A percentile compares a stretch with the other conserved stretches of the same genome.
Evolutionary conservation across 1,140 invertebrate species (phyloP).

Genomic region (Potamilus streckersoni): DNA sequence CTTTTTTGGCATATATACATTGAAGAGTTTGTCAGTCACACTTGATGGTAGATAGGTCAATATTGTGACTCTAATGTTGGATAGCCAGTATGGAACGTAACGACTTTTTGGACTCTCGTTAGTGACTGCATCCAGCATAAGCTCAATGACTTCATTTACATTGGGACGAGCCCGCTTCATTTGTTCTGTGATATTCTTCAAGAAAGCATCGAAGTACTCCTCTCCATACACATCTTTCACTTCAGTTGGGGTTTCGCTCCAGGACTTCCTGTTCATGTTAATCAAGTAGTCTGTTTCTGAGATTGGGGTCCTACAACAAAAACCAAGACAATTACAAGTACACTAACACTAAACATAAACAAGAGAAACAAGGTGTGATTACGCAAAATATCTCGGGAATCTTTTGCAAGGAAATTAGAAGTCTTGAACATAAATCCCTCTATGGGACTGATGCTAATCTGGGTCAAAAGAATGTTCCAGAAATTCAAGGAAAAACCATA

Average conservation of each 20-base stretch:
- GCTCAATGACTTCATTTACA: constrained; percentile 53
- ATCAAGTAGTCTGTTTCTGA: constrained; percentile 48
- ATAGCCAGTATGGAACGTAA: constrained; percentile 56
- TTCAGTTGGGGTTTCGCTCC: constrained; percentile 59
- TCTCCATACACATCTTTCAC: constrained; percentile 60
- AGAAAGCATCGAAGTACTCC: constrained; percentile 59
- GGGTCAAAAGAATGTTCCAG: too few relatives aligned
- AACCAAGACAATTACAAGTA: not conserved
- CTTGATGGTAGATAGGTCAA: constrained; percentile 70
- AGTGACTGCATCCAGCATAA: constrained; percentile 58
- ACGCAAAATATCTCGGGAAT: too few relatives aligned
- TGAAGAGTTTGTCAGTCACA: constrained; percentile 53
- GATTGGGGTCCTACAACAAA: constrained; percentile 56
- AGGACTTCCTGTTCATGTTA: constrained; percentile 54
- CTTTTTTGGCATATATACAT: constrained; percentile 13
- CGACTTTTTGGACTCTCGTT: constrained; percentile 42
- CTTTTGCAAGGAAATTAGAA: too few relatives aligned
- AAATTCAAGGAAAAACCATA: too few relatives aligned
- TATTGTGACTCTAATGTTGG: constrained; percentile 43
- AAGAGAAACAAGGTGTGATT: too few relatives aligned
- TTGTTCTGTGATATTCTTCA: constrained; percentile 44
- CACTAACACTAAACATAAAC: too few relatives aligned
- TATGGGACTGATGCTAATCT: too few relatives aligned
- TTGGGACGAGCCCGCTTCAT: constrained; percentile 56
- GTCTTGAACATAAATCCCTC: too few relatives aligned